Evolutionary conservation across 2,888 invertebrate genomes (phyloP), one percentile per base, ranked within the genome.

Genomic region (Mylabris sibirica): DNA sequence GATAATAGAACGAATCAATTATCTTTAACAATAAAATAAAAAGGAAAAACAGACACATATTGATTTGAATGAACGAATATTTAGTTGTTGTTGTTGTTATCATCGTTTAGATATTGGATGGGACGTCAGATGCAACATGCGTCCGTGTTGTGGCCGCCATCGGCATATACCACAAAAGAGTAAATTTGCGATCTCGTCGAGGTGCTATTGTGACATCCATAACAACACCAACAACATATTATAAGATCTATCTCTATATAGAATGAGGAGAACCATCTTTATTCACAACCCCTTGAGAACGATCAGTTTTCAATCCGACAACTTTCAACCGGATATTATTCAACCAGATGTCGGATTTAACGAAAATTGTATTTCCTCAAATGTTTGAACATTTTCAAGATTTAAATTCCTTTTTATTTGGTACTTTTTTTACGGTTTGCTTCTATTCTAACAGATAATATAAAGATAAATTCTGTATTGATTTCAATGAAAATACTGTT

Each of bases 81-180:
- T 6, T 22, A 3, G 53, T 53, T 22, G 53, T 49, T 20, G 49
- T 49, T 20, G 57, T 57, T 14, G 57, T 57, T 14, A 9, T 49
- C n/a, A 9, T 17, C 49, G 20, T 64, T 60, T 60, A 60, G 69
- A 67, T 70, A 68, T 68, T 60, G 62, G 66, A 64, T 64, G 66
- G 24, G 64, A 71, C 68, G 69, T 71, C 68, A 71, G 67, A 66
- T 49, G 72, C 66, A 66, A 68, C 69, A 66, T 71, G 64, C 59
- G 67, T 60, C 24, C 57, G 3, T 57, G 24, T 57, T 44, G 17
- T 44, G 60, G 63, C 66, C 69, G 69, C 69, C 69, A 69, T 66
- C 66, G 66, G 66, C 69, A 57, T n/a, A 60, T n/a, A 63, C 62
- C 64, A 69, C 69, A 69, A 69, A 68, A 69, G 69, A 64, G 60